Evolutionary conservation across 2,797 vertebrate genomes (phyloP), one percentile per base, ranked within the genome.

Genomic region (Pseudotriccus pelzelni): DNA sequence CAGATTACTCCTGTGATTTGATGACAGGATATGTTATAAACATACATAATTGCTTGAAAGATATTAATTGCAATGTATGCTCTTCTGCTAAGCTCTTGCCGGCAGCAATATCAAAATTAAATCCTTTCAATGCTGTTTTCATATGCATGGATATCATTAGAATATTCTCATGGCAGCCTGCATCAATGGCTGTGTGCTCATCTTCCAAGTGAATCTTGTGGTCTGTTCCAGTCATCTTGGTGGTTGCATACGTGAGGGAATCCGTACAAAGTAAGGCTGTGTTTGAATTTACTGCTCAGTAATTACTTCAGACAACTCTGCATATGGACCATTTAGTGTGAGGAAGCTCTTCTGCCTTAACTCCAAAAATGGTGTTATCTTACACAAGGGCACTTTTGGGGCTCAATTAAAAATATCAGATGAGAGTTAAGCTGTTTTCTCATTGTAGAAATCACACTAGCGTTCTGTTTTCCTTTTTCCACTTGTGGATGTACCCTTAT

Each of bases 51-150:
- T 69, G 13, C 39, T 77, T 87, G 82, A 89, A 91, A 85, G 44
- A 43, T 89, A 69, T 63, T 81, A 87, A 87, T 84, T 92, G 67
- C 59, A 63, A 44, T 36, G 16, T 50, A 63, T 32, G 24, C 30
- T 72, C 62, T 66, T 87, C 52, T 73, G 58, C 25, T 72, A 87
- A 87, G 12, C 44, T 85, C 47, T 92, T 81, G 69, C 87, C 1
- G 0, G 59, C 28, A 92, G 70, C 37, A 36, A 74, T 78, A 32
- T 81, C 52, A 63, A 78, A 84, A 89, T 84, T 53, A 93, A 95
- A 95, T 60, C 80, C 59, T 20, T 88, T 70, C 59, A 79, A 36
- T 39, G n/a, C 19, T 84, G 32, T 84, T 94, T 88, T 84, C 55
- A 66, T 39, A 52, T 23, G 10, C 44, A 22, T 5, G 5, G 41